Evolutionary conservation across 2,797 vertebrate species (phyloP), one percentile per base, ranked within the genome.

Genomic region (Epinephelus malabaricus): DNA sequence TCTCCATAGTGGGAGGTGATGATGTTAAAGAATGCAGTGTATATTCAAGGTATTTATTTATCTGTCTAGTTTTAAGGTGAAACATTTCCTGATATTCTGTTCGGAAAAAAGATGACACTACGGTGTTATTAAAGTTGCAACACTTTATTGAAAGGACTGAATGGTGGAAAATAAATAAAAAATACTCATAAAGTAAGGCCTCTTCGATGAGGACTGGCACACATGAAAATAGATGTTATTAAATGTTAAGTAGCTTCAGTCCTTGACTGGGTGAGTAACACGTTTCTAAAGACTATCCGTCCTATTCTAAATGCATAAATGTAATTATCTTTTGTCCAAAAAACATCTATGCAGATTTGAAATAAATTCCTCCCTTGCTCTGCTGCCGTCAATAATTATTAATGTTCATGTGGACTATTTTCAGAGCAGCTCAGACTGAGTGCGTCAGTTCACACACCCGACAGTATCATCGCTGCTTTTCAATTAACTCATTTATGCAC

Each of bases 401-500:
- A 43, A 11, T n/a, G 21, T 51, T 53, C 7, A 15, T 45, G 51
- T 49, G 0, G 45, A 76, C 65, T 65, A 53, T 75, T 81, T 82
- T 75, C 46, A 23, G 23, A 51, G 56, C 69, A 3, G 55, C n/a
- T 50, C 50, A 21, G 27, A 23, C 40, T 59, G 66, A 60, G 67
- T 69, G 55, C 62, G 51, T 45, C 82, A 70, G 78, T 69, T 65
- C 25, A 73, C 68, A 18, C 73, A 30, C 56, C 7, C 70, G 2
- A 43, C 40, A 43, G 40, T 72, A 83, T 82, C 70, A 63, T 70
- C 68, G 23, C 78, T 65, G 67, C 74, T 89, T 89, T 91, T 87
- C 81, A 88, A 85, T 92, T 89, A 90, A 86, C 72, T 83, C 63
- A 73, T 85, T 85, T 72, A 61, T 68, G 50, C 68, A 66, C 66